Percentiles rank a stretch among this genome's conserved stretches.
These are phyloP conservation scores for Mythimna impura DNA, from an alignment of 2,888 invertebrate genomes.

Conservation along the genomic window DNA sequence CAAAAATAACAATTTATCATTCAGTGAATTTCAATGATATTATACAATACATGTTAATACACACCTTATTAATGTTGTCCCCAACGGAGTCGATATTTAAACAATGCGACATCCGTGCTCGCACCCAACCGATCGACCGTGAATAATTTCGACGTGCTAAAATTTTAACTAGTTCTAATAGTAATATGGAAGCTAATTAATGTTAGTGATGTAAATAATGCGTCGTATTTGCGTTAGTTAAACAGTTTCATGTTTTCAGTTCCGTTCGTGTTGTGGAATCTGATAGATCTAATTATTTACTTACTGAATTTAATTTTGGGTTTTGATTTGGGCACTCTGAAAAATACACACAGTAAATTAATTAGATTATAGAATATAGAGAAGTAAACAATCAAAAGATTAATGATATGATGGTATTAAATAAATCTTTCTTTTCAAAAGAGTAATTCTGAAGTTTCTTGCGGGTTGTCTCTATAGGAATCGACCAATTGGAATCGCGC, in stretches of 20 bases:
- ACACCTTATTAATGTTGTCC: not conserved
- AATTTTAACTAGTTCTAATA: slow-evolving; percentile 8
- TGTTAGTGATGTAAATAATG: slow-evolving; percentile 24
- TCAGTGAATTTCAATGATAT: not conserved
- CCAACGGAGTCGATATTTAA: not conserved
- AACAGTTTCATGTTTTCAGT: slow-evolving; percentile 10
- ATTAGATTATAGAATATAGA: not conserved
- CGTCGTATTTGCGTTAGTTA: slow-evolving; percentile 16
- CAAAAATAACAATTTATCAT: not conserved
- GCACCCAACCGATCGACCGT: slow-evolving; percentile 1
- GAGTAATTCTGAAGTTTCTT: too few relatives aligned
- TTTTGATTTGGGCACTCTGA: not conserved
- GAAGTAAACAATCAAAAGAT: not conserved
- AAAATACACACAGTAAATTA: not conserved
- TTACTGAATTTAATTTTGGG: slow-evolving; percentile 1
- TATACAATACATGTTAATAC: not conserved
- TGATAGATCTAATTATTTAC: slow-evolving; percentile 5
- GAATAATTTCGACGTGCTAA: slow-evolving; percentile 12
- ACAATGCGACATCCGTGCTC: not conserved
- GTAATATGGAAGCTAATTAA: slow-evolving; percentile 32
- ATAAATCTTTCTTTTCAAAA: too few relatives aligned
- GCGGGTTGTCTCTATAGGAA: too few relatives aligned
- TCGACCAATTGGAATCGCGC: too few relatives aligned
- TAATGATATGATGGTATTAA: not conserved
- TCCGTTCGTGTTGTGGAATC: not conserved